Evolutionary conservation across 1,140 invertebrate species (phyloP).

Genomic region (Neodiprion virginianus): DNA sequence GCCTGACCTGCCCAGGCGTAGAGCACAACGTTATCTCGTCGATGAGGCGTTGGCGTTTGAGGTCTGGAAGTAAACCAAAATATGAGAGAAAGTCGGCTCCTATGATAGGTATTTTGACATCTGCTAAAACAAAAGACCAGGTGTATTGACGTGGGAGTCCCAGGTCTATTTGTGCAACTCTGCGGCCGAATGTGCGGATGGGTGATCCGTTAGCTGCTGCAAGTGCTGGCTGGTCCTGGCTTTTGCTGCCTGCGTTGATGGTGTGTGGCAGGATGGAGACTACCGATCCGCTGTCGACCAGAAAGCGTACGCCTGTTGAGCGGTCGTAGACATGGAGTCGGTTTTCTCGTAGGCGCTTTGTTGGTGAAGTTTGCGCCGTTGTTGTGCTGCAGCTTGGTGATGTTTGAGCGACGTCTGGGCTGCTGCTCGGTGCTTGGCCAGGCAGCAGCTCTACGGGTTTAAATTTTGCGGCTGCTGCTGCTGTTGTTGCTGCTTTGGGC

Average conservation of each 20-base stretch:
- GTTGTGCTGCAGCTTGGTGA: too few species aligned
- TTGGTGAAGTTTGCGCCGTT: too few species aligned
- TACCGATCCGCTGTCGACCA: constrained; percentile 23
- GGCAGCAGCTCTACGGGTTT: too few species aligned
- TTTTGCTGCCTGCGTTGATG: too few species aligned
- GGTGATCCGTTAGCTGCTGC: constrained; percentile 34
- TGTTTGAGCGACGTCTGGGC: too few species aligned
- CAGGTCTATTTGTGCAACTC: constrained; percentile 26
- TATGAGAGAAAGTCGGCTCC: constrained; percentile 37
- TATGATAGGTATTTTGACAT: constrained; percentile 24
- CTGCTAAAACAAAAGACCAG: constrained; percentile 28
- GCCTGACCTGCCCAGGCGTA: not conserved
- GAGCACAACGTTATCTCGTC: constrained; percentile 31
- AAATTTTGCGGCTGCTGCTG: too few species aligned
- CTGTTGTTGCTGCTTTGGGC: not conserved
- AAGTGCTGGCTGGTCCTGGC: constrained; percentile 15
- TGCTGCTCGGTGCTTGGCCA: too few species aligned
- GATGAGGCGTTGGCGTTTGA: constrained; percentile 33
- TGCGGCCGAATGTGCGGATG: constrained; percentile 32
- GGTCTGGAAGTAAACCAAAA: constrained; percentile 42
- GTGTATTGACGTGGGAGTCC: constrained; percentile 28
- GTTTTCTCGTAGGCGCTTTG: not conserved
- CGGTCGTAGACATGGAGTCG: constrained; percentile 19
- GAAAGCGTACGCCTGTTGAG: not conserved
- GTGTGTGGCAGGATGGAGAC: constrained; percentile 13